A percentile compares a stretch with the other conserved stretches of the same genome.
Evolutionary conservation across 1,140 invertebrate genomes (phyloP).

Genomic region (Xylocopa sonorina): DNA sequence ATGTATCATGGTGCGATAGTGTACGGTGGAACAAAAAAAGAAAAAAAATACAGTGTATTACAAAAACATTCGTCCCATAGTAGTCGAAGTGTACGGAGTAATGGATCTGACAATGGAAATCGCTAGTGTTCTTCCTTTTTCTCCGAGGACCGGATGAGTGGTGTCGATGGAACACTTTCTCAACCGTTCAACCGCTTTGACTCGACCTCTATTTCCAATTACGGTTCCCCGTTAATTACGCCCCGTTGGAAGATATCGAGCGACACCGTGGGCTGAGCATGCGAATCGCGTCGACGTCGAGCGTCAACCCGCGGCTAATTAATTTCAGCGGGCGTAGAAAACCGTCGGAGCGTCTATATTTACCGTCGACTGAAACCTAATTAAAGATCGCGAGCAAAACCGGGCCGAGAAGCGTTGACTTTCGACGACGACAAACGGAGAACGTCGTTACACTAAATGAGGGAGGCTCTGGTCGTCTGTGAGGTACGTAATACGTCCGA

Average conservation of each 20-base stretch:
- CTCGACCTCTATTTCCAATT: not conserved
- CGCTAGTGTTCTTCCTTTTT: too few species aligned
- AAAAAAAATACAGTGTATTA: conserved; percentile 50
- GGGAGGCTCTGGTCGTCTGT: too few species aligned
- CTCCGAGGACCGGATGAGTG: too few species aligned
- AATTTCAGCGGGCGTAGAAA: not conserved
- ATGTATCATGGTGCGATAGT: conserved; percentile 44
- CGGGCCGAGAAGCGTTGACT: not conserved
- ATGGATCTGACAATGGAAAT: too few species aligned
- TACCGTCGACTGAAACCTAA: not conserved
- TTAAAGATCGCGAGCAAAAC: not conserved
- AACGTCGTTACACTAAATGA: not conserved
- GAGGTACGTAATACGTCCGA: not conserved
- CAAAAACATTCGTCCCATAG: conserved; percentile 13
- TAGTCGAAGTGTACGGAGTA: too few species aligned
- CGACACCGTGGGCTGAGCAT: not conserved
- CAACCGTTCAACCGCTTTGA: conserved; percentile 17
- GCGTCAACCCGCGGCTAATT: not conserved
- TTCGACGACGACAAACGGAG: not conserved
- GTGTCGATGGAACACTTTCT: not conserved
- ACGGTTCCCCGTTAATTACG: conserved; percentile 31
- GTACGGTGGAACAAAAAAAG: conserved; percentile 49
- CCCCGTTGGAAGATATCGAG: not conserved
- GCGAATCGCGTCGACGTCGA: conserved; percentile 8
- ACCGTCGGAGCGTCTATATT: not conserved